Base-by-base conservation (phyloP, 2,888 invertebrate genomes). In the Isotomurus palustris region DNA sequence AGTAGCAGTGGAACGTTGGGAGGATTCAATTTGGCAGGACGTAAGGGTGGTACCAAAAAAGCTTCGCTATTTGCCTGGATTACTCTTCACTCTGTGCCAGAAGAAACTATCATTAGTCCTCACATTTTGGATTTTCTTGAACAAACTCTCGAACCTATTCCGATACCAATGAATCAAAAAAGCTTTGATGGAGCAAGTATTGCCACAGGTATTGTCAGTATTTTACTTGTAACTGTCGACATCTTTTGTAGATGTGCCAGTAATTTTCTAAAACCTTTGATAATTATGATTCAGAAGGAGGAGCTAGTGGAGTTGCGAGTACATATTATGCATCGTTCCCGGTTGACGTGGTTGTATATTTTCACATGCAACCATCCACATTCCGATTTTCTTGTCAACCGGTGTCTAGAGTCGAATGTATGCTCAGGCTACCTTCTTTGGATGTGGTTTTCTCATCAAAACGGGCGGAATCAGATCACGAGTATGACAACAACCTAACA, bases 301-400 rank as follows among this genome's bases (percentile, higher is more conserved):
- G 58, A 25, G 68, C 66, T 2, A 64, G 67, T 47, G 67, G 62
- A 8, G 66, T 63, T n/a, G 69, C 67, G 1, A 67, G 68, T 25
- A 67, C 67, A 1, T 68, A 70, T 67, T 91, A 91, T 74, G 88
- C 91, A 35, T 92, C 94, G 53, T 96, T 99, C 76, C 97, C 97
- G 0, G 95, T 99, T 1, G 97, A 99, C 78, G 95, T 99, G 24
- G 91, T 99, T 70, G 95, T 99, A 40, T 95, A 95, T 77, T 91
- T 99, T 79, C 91, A 93, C 76, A 95, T 97, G 86, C 94, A 96
- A 75, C 95, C 96, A 1, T 93, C 93, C 54, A 91, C 93, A 0
- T 92, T 96, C 77, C 79, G 96, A 58, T 97, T 99, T 78, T 92
- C 91, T 69, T 96, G 96, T 77, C 81, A 94, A 72, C 96, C 96